Percentiles rank a stretch among this genome's conserved stretches.
Conservation (phyloP, 2,113 vertebrate species). For the Semnornis frantzii region DNA sequence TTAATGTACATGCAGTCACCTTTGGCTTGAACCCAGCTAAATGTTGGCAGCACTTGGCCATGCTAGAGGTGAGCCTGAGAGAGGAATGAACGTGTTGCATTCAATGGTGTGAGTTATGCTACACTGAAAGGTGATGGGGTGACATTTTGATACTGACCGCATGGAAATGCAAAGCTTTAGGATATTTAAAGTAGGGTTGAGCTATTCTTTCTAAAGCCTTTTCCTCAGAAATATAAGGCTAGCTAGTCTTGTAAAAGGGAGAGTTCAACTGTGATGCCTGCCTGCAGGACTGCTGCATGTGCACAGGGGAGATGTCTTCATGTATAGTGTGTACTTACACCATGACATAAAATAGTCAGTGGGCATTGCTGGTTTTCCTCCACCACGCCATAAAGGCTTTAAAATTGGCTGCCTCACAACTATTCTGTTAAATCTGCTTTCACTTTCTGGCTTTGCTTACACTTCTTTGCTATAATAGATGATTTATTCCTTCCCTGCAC, state of each 20-base stretch:
- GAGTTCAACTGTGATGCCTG: accelerated
- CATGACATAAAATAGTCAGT: neutral
- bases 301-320: accelerated
- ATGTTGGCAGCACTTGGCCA: neutral
- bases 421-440: neutral
- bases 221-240: neutral
- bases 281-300: neutral
- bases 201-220: neutral
- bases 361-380: neutral
- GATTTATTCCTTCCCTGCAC: neutral
- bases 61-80: neutral
- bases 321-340: accelerated
- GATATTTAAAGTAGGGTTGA: neutral
- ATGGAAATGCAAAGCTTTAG: neutral
- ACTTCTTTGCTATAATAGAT: neutral
- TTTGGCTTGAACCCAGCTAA: neutral
- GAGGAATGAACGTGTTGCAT: neutral
- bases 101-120: neutral
- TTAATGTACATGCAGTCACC: neutral
- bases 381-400: neutral
- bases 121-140: neutral
- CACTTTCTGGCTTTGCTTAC: neutral
- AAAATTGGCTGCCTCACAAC: neutral
- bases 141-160: neutral
- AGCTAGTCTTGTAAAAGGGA: neutral